Evolutionary conservation across 2,113 vertebrate genomes (phyloP).

Genomic region (Sinocyclocheilus grahami): DNA sequence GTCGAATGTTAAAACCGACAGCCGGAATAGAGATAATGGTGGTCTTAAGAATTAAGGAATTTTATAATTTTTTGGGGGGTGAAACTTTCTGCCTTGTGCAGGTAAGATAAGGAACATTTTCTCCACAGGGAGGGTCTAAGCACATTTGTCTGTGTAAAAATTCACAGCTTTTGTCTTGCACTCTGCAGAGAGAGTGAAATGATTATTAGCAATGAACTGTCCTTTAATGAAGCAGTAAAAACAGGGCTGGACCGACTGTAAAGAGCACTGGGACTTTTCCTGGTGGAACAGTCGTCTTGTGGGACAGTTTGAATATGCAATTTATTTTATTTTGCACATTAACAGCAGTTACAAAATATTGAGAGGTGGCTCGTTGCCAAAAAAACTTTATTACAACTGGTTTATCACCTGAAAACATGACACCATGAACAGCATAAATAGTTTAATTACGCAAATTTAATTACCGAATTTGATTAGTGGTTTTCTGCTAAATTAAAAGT

Average conservation of each 20-base stretch:
- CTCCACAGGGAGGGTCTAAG: conserved; percentile 25
- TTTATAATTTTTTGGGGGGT: not conserved
- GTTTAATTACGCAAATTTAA: not conserved
- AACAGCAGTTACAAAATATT: not conserved
- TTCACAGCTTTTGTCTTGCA: not conserved
- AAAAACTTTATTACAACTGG: not conserved
- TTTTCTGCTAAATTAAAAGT: not conserved
- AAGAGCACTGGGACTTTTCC: not conserved
- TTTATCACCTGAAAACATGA: not conserved
- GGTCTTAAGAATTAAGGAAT: not conserved
- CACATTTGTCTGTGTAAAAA: conserved; percentile 7
- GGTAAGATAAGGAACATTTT: conserved; percentile 28
- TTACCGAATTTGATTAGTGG: not conserved
- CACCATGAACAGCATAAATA: not conserved
- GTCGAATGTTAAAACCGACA: conserved; percentile 14
- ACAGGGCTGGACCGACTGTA: not conserved
- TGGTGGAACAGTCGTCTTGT: not conserved
- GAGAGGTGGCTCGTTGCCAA: not conserved
- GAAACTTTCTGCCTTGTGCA: not conserved
- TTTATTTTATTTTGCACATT: not conserved
- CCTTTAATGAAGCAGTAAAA: conserved; percentile 23
- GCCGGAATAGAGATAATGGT: conserved; percentile 11
- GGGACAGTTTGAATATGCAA: not conserved
- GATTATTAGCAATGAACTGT: conserved; percentile 14
- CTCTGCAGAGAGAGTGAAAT: conserved; percentile 3